Percentiles rank a stretch among this genome's conserved stretches.
phyloP scores from a whole-genome alignment of 1,140 invertebrate species.

The Anoplophora glabripennis region DNA sequence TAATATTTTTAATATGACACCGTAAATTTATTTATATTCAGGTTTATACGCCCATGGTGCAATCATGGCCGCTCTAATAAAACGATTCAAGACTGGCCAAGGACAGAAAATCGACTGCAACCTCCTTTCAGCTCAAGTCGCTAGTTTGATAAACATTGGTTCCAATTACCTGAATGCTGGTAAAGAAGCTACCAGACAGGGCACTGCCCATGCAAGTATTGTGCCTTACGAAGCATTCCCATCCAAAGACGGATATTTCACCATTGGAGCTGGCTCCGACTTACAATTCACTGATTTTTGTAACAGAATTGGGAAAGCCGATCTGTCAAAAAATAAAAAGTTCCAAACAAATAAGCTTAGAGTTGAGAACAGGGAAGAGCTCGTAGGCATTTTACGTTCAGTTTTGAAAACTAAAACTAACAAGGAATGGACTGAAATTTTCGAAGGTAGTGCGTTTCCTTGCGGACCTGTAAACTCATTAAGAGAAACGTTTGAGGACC shows the following conservation, averaged over 20 bases:
- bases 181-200: slow-evolving; percentile 73
- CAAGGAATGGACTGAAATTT: slow-evolving; percentile 71
- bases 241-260: slow-evolving; percentile 79
- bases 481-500: slow-evolving; percentile 81
- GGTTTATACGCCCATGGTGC: slow-evolving; percentile 94
- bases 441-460: slow-evolving; percentile 76
- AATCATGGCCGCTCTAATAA: slow-evolving; percentile 85
- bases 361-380: slow-evolving; percentile 71
- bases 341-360: slow-evolving; percentile 72
- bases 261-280: slow-evolving; percentile 81
- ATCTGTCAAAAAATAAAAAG: slow-evolving; percentile 62
- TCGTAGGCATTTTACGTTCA: slow-evolving; percentile 63
- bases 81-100: slow-evolving; percentile 70
- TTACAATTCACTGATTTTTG: slow-evolving; percentile 73
- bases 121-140: slow-evolving; percentile 88
- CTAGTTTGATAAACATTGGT: slow-evolving; percentile 84
- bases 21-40: no score
- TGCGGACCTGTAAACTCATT: slow-evolving; percentile 89
- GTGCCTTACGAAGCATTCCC: slow-evolving; percentile 90
- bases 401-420: slow-evolving; percentile 68
- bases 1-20: no score
- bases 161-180: slow-evolving; percentile 88
- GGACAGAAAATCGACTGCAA: slow-evolving; percentile 94
- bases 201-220: slow-evolving; percentile 91
- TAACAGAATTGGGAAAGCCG: slow-evolving; percentile 58